Base-by-base conservation (phyloP, 2,888 invertebrate species). In the Tetrapedia diversipes region DNA sequence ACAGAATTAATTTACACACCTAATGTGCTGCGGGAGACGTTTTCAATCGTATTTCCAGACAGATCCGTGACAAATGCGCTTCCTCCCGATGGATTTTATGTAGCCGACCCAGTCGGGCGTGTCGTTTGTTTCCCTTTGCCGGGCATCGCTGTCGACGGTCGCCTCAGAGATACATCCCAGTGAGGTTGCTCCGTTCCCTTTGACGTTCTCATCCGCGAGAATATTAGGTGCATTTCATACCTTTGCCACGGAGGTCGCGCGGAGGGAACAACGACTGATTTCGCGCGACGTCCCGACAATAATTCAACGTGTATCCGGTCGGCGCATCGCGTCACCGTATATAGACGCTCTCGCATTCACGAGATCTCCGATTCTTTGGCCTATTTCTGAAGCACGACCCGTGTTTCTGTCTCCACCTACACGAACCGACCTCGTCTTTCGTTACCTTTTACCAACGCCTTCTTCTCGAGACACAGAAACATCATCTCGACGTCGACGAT, bases 141-240 rank as follows among this genome's bases (percentile, higher is more conserved):
- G 39, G 19, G 16, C n/a, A 1, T 34, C n/a, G 10, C 53, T 14
- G 29, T 11, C 27, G 54, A 27, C 39, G 24, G 39, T 16, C 60
- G n/a, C n/a, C 37, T 54, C 14, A 2, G 49, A 24, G 14, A 34
- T 72, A n/a, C n/a, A 56, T 39, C 19, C 39, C 37, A 6, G 22
- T 19, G 14, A 14, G 37, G 7, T 16, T 0, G 29, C 2, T 16
- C 19, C 19, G 19, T 43, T 49, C 8, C 37, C 34, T 64, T 59
- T 56, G 49, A 76, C 56, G 34, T 56, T 67, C 45, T 61, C 75
- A 75, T 75, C 66, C 51, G 29, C 29, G 53, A 22, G 60, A 34
- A 64, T 63, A 57, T 74, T 74, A 47, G 63, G 37, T 14, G 53
- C 54, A 27, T 56, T 43, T 75, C 59, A 34, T 56, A 60, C 6